Base-by-base conservation (phyloP, 2,797 vertebrate genomes). In the Rhinatrema bivittatum region DNA sequence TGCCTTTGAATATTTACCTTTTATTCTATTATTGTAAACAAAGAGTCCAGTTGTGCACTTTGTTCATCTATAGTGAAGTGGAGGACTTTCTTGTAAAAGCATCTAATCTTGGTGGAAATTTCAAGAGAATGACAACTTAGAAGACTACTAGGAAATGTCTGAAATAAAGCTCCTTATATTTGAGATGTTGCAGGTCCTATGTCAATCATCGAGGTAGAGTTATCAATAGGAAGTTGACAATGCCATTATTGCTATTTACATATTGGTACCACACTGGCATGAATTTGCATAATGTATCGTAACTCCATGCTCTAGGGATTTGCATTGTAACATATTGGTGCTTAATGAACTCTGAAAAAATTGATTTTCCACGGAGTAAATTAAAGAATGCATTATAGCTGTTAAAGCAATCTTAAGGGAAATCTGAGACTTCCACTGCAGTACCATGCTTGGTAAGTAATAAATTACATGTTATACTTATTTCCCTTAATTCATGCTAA, bases 311-410 rank as follows among this genome's bases (percentile, higher is more conserved):
- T 95, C 93, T 84, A 78, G 94, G 92, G 94, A 93, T 74, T 84
- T 68, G 87, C 90, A 94, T 89, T 94, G 91, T 94, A 98, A 96
- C 94, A 94, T 97, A 99, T 94, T 95, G 94, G 90, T 94, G 92
- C 90, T 93, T 99, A 99, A 99, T 98, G 94, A 99, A 98, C 89
- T 97, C 94, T 97, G 93, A 97, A 96, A 97, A 97, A 98, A 95
- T 94, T 90, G 91, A 96, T 99, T 97, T 97, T 95, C 91, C 93
- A 94, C 92, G 91, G 91, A 97, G 92, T 97, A 97, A 98, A 99
- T 99, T 97, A 99, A 96, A 93, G 93, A 99, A 98, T 96, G 91
- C 94, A 98, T 99, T 97, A 99, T 96, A 90, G 90, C 92, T 94
- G 94, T 97, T 98, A 96, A 96, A 93, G 92, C 90, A 94, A 96